These are phyloP conservation scores for Haplotaxodon microlepis DNA, from an alignment of 2,113 vertebrate genomes.

Conservation along the genomic window DNA sequence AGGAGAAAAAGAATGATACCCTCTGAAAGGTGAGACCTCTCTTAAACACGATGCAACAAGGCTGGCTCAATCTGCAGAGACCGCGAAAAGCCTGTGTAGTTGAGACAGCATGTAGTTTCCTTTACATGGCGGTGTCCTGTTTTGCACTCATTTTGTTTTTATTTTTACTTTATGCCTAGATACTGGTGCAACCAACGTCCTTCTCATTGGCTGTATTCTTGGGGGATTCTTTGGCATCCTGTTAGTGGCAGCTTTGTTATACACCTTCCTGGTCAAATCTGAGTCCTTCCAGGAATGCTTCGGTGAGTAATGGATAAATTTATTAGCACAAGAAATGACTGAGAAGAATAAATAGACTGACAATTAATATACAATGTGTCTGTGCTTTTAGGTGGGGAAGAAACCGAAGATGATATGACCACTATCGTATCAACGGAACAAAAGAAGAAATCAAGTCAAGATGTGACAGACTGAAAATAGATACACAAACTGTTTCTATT, in stretches of 20 bases:
- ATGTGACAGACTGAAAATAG: background rate
- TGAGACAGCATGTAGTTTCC: background rate
- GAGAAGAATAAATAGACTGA: too few relatives aligned
- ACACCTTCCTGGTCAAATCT: slow-evolving; percentile 38
- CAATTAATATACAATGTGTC: background rate
- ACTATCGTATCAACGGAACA: slow-evolving; percentile 15
- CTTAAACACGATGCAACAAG: background rate
- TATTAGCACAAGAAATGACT: background rate
- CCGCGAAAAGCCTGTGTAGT: background rate
- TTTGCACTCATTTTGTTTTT: background rate
- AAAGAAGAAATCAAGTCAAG: background rate
- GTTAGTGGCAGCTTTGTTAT: slow-evolving; percentile 37
- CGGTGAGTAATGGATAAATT: slow-evolving; percentile 40
- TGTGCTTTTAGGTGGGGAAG: slow-evolving; percentile 34
- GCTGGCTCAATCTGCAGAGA: background rate
- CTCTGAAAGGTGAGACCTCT: background rate
- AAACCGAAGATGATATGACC: slow-evolving; percentile 34
- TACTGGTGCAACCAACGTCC: background rate
- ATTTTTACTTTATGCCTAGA: slow-evolving; percentile 13
- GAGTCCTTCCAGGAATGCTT: slow-evolving; percentile 51
- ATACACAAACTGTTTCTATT: background rate
- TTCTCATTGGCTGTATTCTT: slow-evolving; percentile 57
- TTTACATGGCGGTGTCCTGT: background rate
- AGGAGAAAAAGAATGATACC: background rate
- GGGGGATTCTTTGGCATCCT: slow-evolving; percentile 62